These are phyloP conservation scores for Amphimallon solstitiale DNA, from an alignment of 2,888 invertebrate genomes.

Conservation along the genomic window DNA sequence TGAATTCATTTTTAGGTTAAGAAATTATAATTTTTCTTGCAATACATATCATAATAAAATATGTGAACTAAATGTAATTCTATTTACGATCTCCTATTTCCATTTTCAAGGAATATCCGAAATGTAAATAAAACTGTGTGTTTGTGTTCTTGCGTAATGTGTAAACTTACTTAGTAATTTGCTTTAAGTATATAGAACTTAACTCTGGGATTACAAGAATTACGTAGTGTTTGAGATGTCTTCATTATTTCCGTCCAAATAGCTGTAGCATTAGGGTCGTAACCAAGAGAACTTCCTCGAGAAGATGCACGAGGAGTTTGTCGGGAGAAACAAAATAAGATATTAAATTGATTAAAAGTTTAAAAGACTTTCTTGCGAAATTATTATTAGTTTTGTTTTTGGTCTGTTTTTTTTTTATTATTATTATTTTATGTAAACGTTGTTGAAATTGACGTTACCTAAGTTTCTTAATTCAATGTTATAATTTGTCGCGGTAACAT, in stretches of 20 bases:
- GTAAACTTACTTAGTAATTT: slow-evolving; percentile 22
- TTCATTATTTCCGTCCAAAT: slow-evolving; percentile 20
- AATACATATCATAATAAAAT: too few species aligned
- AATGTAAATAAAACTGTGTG: slow-evolving; percentile 24
- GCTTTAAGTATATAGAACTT: slow-evolving; percentile 16
- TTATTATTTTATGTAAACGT: not conserved
- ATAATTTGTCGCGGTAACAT: not conserved
- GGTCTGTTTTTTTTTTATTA: not conserved
- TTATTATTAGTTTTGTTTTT: not conserved
- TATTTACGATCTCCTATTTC: not conserved
- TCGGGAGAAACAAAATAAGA: slow-evolving; percentile 7
- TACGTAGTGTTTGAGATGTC: slow-evolving; percentile 17
- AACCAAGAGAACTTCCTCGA: not conserved
- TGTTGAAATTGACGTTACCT: not conserved
- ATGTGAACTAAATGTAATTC: too few species aligned
- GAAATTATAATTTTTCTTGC: too few species aligned
- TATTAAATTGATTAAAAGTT: slow-evolving; percentile 11
- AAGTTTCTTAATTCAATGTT: not conserved
- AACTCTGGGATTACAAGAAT: slow-evolving; percentile 20
- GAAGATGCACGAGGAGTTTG: not conserved
- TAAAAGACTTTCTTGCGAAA: not conserved
- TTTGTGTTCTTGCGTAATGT: slow-evolving; percentile 7
- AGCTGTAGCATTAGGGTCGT: not conserved
- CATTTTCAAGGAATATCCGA: not conserved
- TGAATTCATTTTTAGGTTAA: too few species aligned